Evolutionary conservation across 1,140 invertebrate genomes (phyloP).

Genomic region (Trichomalopsis sarcophagae): DNA sequence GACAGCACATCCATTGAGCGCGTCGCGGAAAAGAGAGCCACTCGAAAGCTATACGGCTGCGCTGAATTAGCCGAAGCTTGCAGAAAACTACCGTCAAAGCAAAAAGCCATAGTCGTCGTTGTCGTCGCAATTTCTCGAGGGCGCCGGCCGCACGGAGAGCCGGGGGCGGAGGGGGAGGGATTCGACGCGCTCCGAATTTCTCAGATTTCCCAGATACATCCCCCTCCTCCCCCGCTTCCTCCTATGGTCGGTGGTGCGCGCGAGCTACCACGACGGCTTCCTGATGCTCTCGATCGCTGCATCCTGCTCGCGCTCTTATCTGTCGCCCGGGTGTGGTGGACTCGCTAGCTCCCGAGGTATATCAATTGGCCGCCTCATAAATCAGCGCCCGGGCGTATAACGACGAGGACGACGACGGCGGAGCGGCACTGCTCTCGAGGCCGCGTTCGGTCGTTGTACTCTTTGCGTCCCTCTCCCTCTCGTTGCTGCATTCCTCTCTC

Average conservation of each 20-base stretch:
- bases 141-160: neutral
- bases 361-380: conserved; percentile 52
- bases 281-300: neutral
- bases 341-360: conserved; percentile 18
- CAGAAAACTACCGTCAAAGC: conserved; percentile 37
- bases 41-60: neutral
- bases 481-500: neutral
- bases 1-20: neutral
- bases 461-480: neutral
- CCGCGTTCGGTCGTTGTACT: conserved; percentile 51
- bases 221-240: neutral
- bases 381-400: conserved; percentile 45
- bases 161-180: neutral
- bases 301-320: conserved; percentile 31
- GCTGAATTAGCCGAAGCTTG: conserved; percentile 27
- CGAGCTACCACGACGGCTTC: neutral
- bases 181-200: conserved; percentile 31
- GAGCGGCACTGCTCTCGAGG: conserved; percentile 27
- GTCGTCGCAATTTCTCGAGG: conserved; percentile 17
- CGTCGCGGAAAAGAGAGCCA: conserved; percentile 4
- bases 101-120: conserved; percentile 16
- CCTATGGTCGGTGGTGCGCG: neutral
- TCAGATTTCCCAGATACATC: conserved; percentile 25
- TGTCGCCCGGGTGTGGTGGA: conserved; percentile 29
- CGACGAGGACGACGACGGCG: conserved; percentile 19